Evolutionary conservation across 1,140 invertebrate species (phyloP), one percentile per base, ranked within the genome.

Genomic region (Aethina tumida): DNA sequence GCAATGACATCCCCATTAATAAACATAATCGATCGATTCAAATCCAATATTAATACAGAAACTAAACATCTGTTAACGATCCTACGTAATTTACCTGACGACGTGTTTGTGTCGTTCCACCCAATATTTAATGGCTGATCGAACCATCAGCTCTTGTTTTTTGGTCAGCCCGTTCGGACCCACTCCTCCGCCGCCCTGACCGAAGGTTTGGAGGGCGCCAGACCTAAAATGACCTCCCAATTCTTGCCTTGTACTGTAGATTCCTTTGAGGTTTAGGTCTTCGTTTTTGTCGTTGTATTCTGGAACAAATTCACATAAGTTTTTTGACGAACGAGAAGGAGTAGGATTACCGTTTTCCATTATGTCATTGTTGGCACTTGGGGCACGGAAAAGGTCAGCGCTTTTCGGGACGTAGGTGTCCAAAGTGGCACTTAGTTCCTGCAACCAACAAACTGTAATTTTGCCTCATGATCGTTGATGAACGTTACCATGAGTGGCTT

Each of bases 101-200:
- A 87, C 78, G 53, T 87, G 83, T 56, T 87, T 88, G 57, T 88
- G 84, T 26, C 83, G 63, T 53, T 88, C 84, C 2, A 88, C 84
- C 84, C 84, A 88, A 52, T 88, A 87, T 50, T 86, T 86, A 39
- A 87, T 88, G 25, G 83, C 82, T 18, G 82, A 85, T 47, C 83
- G 66, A 1, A 85, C 83, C 52, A 85, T 65, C 61, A 84, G 71
- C 56, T 87, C 82, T 58, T 86, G 82, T 52, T 86, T 87, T 53
- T 81, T 81, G 1, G 79, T 80, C 14, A 88, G 60, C 0, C 81
- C 81, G 52, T 86, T 86, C 1, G 83, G 81, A 10, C 71, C 70
- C 9, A 70, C 66, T 0, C 65, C 64, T 37, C 79, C 80, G 4
- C 68, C 69, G 5, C 56, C 53, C 32, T 43, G 42, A 1, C 63